Percentiles rank a stretch among this genome's conserved stretches.
Conservation (phyloP, 2,797 vertebrate genomes). For the Tiaroga cobitis region DNA sequence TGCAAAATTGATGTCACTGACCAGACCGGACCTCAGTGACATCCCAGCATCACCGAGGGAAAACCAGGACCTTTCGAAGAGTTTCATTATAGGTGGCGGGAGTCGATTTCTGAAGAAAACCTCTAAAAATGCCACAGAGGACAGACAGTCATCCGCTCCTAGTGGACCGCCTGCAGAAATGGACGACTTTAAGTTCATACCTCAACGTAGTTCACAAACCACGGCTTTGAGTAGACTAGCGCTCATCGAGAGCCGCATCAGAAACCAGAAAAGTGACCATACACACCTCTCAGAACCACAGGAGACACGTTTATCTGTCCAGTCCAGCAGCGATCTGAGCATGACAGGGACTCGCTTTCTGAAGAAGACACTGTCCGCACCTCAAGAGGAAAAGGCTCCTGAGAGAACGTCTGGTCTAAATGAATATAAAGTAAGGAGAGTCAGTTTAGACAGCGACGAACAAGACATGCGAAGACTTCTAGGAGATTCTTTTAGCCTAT, state of each 20-base stretch:
- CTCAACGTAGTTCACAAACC: slow-evolving; percentile 63
- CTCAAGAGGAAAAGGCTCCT: not conserved
- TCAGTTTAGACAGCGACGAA: slow-evolving; percentile 78
- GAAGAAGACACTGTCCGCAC: slow-evolving; percentile 38
- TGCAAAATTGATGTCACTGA: slow-evolving; percentile 44
- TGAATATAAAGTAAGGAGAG: slow-evolving; percentile 18
- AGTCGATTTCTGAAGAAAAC: slow-evolving; percentile 81
- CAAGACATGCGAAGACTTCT: slow-evolving; percentile 77
- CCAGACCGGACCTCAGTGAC: slow-evolving; percentile 62
- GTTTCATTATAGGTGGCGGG: slow-evolving; percentile 49
- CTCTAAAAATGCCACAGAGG: slow-evolving; percentile 39
- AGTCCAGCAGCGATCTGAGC: slow-evolving; percentile 55
- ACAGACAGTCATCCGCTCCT: slow-evolving; percentile 58
- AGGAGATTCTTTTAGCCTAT: slow-evolving; percentile 68
- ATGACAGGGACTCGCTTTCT: slow-evolving; percentile 67
- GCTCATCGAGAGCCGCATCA: slow-evolving; percentile 78
- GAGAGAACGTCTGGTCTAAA: not conserved
- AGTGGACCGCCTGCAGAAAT: slow-evolving; percentile 31
- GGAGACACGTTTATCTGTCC: slow-evolving; percentile 38
- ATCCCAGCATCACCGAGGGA: slow-evolving; percentile 51
- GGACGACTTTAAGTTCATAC: slow-evolving; percentile 53
- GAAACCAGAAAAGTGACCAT: slow-evolving; percentile 16
- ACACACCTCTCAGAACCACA: not conserved
- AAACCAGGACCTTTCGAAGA: not conserved
- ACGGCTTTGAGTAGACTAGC: slow-evolving; percentile 74